phyloP scores from a whole-genome alignment of 1,140 invertebrate genomes.

The Drosophila bifasciata region DNA sequence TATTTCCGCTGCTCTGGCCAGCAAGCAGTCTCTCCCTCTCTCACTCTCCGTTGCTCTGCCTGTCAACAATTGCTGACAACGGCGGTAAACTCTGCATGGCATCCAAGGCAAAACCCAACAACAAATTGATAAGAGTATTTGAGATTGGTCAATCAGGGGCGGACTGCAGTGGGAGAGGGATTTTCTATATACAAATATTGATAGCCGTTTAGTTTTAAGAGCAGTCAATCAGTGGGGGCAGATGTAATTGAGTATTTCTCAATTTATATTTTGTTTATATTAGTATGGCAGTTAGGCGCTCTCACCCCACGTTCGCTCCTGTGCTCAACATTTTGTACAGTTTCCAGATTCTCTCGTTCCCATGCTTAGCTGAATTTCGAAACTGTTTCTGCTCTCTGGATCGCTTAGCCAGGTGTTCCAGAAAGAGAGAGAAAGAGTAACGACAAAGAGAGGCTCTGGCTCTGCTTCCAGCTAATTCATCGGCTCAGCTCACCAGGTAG shows the following conservation, averaged over 20 bases:
- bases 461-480: conserved; percentile 4
- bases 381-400: conserved; percentile 41
- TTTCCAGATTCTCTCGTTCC: conserved; percentile 14
- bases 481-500: conserved; percentile 26
- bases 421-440: background rate
- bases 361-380: conserved; percentile 30
- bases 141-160: conserved; percentile 27
- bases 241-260: too few species aligned
- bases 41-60: background rate
- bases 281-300: background rate
- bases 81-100: conserved; percentile 18
- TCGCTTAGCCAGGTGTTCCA: conserved; percentile 14
- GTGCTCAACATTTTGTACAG: background rate
- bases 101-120: conserved; percentile 20
- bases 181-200: background rate
- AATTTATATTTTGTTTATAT: too few species aligned
- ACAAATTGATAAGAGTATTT: conserved; percentile 41
- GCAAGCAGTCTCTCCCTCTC: conserved; percentile 26
- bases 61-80: conserved; percentile 25
- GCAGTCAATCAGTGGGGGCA: too few species aligned
- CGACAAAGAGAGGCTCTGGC: conserved; percentile 7
- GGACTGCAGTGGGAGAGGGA: background rate
- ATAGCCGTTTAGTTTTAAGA: too few species aligned
- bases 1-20: conserved; percentile 47
- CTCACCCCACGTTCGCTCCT: conserved; percentile 7